Percentiles rank a stretch among this genome's conserved stretches.
phyloP scores from a whole-genome alignment of 2,113 vertebrate species.

The Daboia siamensis region DNA sequence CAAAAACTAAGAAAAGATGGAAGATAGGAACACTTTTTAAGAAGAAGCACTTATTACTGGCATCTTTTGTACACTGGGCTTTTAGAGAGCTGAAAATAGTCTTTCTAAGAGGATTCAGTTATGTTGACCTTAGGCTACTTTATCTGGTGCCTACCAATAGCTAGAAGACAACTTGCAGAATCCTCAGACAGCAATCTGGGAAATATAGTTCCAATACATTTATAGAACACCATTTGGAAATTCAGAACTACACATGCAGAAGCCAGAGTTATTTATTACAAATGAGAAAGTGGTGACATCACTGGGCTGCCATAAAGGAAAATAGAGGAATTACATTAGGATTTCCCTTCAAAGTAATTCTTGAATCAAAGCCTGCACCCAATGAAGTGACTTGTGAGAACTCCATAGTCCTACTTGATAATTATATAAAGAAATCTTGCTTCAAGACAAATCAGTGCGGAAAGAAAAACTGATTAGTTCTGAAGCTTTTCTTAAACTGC shows the following conservation, averaged over 20 bases:
- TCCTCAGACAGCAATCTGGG: not conserved
- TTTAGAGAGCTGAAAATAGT: not conserved
- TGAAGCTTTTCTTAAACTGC: not conserved
- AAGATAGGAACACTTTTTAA: not conserved
- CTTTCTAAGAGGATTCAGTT: not conserved
- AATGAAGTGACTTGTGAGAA: not conserved
- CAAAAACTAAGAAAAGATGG: not conserved
- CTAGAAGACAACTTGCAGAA: not conserved
- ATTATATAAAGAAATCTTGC: not conserved
- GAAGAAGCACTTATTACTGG: not conserved
- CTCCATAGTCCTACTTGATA: not conserved
- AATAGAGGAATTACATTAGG: not conserved
- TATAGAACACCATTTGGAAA: not conserved
- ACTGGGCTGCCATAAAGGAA: not conserved
- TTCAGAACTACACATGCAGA: not conserved
- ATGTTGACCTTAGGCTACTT: not conserved
- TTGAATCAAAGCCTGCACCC: not conserved
- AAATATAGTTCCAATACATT: not conserved
- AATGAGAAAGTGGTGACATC: not conserved
- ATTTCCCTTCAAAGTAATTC: not conserved
- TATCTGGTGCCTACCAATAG: not conserved
- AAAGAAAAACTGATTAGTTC: not conserved
- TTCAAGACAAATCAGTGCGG: not conserved
- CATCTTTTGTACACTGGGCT: not conserved
- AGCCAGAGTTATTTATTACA: not conserved